Base-by-base conservation (phyloP, 2,113 vertebrate genomes). In the Riparia riparia region DNA sequence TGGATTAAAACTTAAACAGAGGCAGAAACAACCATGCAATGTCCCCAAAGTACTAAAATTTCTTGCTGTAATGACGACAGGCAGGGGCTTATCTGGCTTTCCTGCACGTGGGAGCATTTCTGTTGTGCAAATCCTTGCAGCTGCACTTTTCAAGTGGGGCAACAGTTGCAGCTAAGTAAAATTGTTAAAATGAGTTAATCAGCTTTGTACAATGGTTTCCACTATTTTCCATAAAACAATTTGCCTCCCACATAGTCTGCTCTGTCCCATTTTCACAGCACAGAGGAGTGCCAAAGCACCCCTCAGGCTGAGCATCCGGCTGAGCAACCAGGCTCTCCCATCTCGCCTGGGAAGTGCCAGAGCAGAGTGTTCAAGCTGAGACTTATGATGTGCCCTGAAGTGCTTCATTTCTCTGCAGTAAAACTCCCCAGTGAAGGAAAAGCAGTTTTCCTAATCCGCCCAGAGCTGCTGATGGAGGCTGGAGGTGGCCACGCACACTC, bases 181-280 rank as follows among this genome's bases (percentile, higher is more conserved):
- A 93, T 44, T 37, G 70, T 69, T 82, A 74, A 86, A 82, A 90
- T 39, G 12, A 84, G 73, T 86, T 91, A 61, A 89, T 81, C 85
- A 66, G 69, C 70, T 54, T 51, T 81, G 74, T 64, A 90, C 86
- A 91, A 89, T 79, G 41, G 61, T 51, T 82, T 85, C 34, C 42
- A 45, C n/a, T 70, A 71, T 63, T 81, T 86, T 91, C 81, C 58
- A 69, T 42, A 29, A 77, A 74, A 63, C 82, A 83, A 29, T 88
- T 50, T 79, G 61, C 95, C 95, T 95, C 90, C 96, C 95, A 93
- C 17, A 0, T 71, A 57, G 86, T 15, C 69, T 53, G 49, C 94
- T 87, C 72, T 4, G 1, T 86, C 69, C 85, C 83, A 16, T 45
- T 56, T 56, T 56, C 5, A 1, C 64, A 72, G 93, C 80, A 49